A percentile compares a stretch with the other conserved stretches of the same genome.
These are phyloP conservation scores for Drosophila mayri DNA, from an alignment of 1,140 invertebrate species.

Conservation along the genomic window DNA sequence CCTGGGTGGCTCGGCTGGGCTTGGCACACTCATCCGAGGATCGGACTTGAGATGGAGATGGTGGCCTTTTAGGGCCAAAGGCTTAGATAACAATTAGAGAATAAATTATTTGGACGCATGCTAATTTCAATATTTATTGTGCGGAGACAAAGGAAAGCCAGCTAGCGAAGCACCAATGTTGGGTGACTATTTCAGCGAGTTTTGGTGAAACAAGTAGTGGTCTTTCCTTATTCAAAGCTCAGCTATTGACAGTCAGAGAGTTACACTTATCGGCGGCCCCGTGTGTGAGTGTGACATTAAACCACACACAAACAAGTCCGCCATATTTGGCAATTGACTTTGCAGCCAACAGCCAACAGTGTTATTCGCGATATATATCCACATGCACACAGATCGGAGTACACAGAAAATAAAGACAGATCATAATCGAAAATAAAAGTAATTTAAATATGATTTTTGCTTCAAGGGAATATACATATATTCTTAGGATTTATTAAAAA, in stretches of 20 bases:
- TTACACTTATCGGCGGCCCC: slow-evolving; percentile 62
- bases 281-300: slow-evolving; percentile 74
- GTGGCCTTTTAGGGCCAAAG: slow-evolving; percentile 27
- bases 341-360: slow-evolving; percentile 59
- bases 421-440: background rate
- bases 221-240: slow-evolving; percentile 77
- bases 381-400: slow-evolving; percentile 20
- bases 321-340: slow-evolving; percentile 83
- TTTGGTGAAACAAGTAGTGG: slow-evolving; percentile 82
- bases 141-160: slow-evolving; percentile 46
- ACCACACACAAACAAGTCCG: slow-evolving; percentile 77
- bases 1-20: slow-evolving; percentile 1
- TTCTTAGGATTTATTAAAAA: background rate
- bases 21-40: slow-evolving; percentile 30
- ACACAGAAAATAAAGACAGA: slow-evolving; percentile 5
- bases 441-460: too few relatives aligned
- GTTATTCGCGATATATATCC: slow-evolving; percentile 50
- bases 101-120: slow-evolving; percentile 73
- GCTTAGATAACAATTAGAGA: slow-evolving; percentile 76
- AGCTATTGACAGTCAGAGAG: slow-evolving; percentile 72
- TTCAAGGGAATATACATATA: background rate
- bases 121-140: slow-evolving; percentile 69
- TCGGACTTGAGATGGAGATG: slow-evolving; percentile 21
- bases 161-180: slow-evolving; percentile 42
- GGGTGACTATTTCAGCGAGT: slow-evolving; percentile 65